Base-by-base conservation (phyloP, 2,888 invertebrate genomes). In the Pandemis heparana region DNA sequence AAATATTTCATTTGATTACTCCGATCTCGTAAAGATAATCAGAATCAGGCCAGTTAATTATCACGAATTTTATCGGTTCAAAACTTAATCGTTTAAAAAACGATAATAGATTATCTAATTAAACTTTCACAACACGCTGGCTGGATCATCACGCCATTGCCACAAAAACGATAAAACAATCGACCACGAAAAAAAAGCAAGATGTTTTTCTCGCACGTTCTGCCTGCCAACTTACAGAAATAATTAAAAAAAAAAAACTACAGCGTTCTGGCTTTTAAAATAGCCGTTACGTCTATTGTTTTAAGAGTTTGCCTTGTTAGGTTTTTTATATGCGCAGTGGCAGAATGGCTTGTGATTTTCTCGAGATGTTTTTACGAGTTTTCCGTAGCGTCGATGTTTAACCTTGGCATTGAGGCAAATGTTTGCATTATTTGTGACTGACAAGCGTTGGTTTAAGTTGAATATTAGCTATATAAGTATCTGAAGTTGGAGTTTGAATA, bases 331-430 rank as follows among this genome's bases (percentile, higher is more conserved):
- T 43, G n/a, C 32, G 32, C 12, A 65, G 6, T 16, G 9, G 41
- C 41, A 66, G 41, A 12, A 61, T 23, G 9, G 41, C 5, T 38
- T 60, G 41, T 16, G 18, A 18, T 38, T 71, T 71, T 51, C 71
- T 66, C 32, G 62, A 62, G 62, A 41, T 10, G 61, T 43, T 67
- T 61, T 71, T 61, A 61, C 53, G 23, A 62, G 23, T 71, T 71
- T 71, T 62, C 71, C 65, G 65, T 23, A 3, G 43, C 51, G 61
- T 66, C 43, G 3, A n/a, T n/a, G 71, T 43, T 41, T 71, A 43
- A 53, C 71, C 71, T 71, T 71, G 71, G 66, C 66, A 66, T 16
- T 71, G 71, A 71, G 65, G 38, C 16, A 59, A 70, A 65, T 60
- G 66, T 65, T 71, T 60, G 70, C 64, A 60, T 51, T 51, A 41